Conservation (phyloP, 2,113 vertebrate genomes). For the Hyperopisus bebe region DNA sequence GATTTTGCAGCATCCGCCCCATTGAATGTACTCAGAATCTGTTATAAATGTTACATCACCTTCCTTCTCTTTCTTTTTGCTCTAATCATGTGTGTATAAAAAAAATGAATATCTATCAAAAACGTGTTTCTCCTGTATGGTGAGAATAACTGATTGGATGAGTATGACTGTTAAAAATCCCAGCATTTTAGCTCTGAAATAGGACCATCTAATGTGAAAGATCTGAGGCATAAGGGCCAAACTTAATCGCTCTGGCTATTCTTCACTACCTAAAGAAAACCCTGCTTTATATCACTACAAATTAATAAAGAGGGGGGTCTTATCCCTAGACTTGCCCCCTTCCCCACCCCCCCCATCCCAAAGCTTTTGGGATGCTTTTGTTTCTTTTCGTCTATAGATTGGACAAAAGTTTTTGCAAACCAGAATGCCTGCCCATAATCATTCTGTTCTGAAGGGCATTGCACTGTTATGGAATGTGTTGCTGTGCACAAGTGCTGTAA, state of each 20-base stretch:
- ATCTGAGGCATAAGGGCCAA: neutral
- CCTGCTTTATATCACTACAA: neutral
- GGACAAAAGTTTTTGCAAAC: neutral
- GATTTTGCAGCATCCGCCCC: neutral
- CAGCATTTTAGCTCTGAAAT: neutral
- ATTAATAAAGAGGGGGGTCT: neutral
- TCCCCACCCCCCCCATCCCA: neutral
- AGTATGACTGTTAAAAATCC: neutral
- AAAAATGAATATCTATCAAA: neutral
- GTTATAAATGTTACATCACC: neutral
- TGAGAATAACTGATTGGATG: neutral
- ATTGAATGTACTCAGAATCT: neutral
- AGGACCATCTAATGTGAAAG: neutral
- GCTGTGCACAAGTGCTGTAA: neutral
- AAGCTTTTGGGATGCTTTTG: neutral
- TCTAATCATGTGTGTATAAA: neutral
- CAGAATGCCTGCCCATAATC: neutral
- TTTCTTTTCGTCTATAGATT: neutral
- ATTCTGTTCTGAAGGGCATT: neutral
- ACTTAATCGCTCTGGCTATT: neutral
- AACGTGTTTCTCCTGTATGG: neutral
- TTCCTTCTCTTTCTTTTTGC: neutral
- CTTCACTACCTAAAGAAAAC: neutral
- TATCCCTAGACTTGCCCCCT: neutral
- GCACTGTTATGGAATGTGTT: neutral